These are phyloP conservation scores for Enteromius trimaculatus DNA, from an alignment of 2,797 vertebrate species.

Conservation along the genomic window DNA sequence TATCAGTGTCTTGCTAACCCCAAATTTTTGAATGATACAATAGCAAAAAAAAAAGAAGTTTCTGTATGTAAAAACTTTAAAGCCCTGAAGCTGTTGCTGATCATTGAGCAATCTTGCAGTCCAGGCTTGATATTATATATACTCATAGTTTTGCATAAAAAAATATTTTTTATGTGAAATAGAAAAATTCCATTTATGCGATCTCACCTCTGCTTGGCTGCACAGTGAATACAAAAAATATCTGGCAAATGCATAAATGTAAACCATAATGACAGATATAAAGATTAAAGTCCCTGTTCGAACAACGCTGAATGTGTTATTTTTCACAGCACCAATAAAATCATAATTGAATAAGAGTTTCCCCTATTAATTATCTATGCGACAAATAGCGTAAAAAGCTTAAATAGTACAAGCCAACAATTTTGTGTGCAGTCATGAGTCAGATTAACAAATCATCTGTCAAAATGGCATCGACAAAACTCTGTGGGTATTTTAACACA, in stretches of 20 bases:
- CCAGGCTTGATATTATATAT: neutral
- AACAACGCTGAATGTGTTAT: neutral
- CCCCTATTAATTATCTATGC: conserved; percentile 29
- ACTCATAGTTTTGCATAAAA: neutral
- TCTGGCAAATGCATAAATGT: conserved; percentile 29
- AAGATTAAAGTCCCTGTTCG: conserved; percentile 15
- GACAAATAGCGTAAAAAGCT: conserved; percentile 30
- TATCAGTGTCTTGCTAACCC: neutral
- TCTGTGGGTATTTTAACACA: conserved; percentile 48
- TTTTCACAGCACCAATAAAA: conserved; percentile 15
- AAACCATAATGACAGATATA: conserved; percentile 19
- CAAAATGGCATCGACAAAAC: conserved; percentile 52
- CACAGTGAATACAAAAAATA: neutral
- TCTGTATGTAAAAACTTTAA: neutral
- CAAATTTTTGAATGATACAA: neutral
- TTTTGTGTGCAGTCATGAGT: conserved; percentile 49
- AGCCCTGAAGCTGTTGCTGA: neutral
- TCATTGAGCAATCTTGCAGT: neutral
- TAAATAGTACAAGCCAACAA: conserved; percentile 45
- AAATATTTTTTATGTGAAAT: neutral
- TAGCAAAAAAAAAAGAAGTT: neutral
- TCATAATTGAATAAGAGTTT: conserved; percentile 25
- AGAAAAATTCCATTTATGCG: neutral
- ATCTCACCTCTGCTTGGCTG: neutral
- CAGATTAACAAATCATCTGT: conserved; percentile 59